These are phyloP conservation scores for Psittacula cyanocephala DNA, from an alignment of 2,113 vertebrate genomes.

Conservation along the genomic window DNA sequence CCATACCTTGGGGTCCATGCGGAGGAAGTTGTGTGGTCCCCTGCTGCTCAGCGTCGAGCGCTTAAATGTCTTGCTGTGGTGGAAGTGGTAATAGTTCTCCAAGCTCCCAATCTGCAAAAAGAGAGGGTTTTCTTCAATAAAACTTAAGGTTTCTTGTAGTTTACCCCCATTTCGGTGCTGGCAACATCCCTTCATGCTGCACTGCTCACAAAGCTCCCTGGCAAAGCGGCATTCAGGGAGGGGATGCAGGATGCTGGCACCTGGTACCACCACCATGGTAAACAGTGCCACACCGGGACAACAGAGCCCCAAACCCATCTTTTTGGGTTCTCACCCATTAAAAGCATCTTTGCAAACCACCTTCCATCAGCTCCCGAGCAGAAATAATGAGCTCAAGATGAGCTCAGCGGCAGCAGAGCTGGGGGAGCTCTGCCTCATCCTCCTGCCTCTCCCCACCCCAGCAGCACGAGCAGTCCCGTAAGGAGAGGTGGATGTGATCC, in stretches of 20 bases:
- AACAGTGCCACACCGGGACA: not conserved
- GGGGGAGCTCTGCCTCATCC: not conserved
- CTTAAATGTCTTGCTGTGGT: slow-evolving; percentile 89
- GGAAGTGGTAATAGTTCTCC: slow-evolving; percentile 91
- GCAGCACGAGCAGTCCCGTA: not conserved
- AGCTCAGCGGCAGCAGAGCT: not conserved
- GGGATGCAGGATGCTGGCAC: not conserved
- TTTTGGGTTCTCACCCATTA: slow-evolving; percentile 46
- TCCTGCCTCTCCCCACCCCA: not conserved
- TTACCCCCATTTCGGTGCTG: not conserved
- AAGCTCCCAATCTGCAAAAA: slow-evolving; percentile 86
- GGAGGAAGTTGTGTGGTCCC: slow-evolving; percentile 87
- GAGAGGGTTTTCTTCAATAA: not conserved
- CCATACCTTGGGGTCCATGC: slow-evolving; percentile 89
- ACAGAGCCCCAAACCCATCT: not conserved
- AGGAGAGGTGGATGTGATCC: not conserved
- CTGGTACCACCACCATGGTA: fast-evolving
- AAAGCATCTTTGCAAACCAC: slow-evolving; percentile 15
- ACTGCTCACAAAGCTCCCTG: not conserved
- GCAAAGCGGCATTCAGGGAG: not conserved
- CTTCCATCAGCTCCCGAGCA: slow-evolving; percentile 47
- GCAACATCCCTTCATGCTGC: not conserved
- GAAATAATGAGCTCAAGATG: slow-evolving; percentile 15
- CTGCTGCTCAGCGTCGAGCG: slow-evolving; percentile 79
- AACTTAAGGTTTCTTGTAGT: fast-evolving